Evolutionary conservation across 2,113 vertebrate species (phyloP), one percentile per base, ranked within the genome.

Genomic region (Hassar affinis): DNA sequence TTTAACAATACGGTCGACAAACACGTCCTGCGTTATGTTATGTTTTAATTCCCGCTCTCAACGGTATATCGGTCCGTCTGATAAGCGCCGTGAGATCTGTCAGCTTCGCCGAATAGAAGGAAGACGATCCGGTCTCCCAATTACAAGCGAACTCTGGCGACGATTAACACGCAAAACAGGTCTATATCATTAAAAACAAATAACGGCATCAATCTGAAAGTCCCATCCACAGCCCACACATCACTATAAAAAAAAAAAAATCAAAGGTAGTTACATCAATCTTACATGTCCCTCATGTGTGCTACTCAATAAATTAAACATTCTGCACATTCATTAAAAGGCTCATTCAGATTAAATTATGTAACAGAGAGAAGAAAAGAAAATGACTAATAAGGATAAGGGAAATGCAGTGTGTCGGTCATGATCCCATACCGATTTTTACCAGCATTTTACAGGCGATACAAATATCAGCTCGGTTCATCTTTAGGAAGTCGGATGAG

Each of bases 41-140:
- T 20, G 47, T 66, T 69, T 77, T 64, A 6, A 22, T 82, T 79
- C 42, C 25, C 35, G n/a, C 56, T 69, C 69, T 75, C 62, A 79
- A 76, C 79, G 76, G 75, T 76, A 78, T 68, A 76, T 81, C 62
- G 51, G 22, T 57, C 7, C 27, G 35, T 71, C 54, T 66, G 66
- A 74, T 51, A 38, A 86, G 79, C 56, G 47, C 20, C 35, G 49
- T 22, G 20, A 54, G 61, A 42, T 74, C 83, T 52, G 64, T 52
- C 61, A 64, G 61, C 49, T 79, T 71, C 6, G 38, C n/a, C 71
- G 15, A 49, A 45, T 64, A 75, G 7, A 8, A 42, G 18, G 8
- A 2, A 68, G 64, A 38, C 25, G 66, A 69, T 12, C 7, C 45
- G 2, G 68, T 49, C 25, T 72, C 30, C 33, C 18, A 9, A 33